These are phyloP conservation scores for Perizoma flavofasciatum DNA, from an alignment of 2,888 invertebrate species.

Conservation along the genomic window DNA sequence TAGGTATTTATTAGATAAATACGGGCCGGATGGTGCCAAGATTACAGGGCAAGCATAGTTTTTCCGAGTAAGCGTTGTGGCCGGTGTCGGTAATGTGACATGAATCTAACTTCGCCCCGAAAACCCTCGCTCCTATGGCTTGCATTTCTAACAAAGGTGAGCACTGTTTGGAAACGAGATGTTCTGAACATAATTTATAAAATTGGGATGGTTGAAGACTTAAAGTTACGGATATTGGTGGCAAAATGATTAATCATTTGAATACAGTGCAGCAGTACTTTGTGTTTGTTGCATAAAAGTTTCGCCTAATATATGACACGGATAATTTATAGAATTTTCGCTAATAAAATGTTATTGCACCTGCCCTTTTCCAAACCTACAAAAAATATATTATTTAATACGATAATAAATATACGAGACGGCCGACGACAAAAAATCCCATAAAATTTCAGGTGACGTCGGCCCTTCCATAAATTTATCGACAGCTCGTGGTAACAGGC, in stretches of 20 bases:
- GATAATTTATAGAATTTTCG: too few species aligned
- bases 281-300: too few species aligned
- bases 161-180: constrained; percentile 16
- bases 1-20: constrained; percentile 78
- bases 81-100: constrained; percentile 72
- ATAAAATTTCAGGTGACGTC: constrained; percentile 81
- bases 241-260: neutral
- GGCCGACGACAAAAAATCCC: constrained; percentile 68
- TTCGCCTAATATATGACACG: too few species aligned
- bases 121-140: constrained; percentile 46
- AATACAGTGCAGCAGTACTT: too few species aligned
- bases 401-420: constrained; percentile 65
- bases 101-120: constrained; percentile 64
- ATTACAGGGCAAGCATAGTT: constrained; percentile 65
- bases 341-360: neutral
- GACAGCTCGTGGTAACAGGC: constrained; percentile 81
- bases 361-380: constrained; percentile 4
- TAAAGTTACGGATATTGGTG: neutral
- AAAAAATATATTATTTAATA: constrained; percentile 12
- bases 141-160: constrained; percentile 39
- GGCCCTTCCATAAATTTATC: constrained; percentile 81
- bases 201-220: constrained; percentile 14
- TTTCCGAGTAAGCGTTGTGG: constrained; percentile 61
- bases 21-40: constrained; percentile 66
- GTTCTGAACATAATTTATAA: constrained; percentile 9